Base-by-base conservation (phyloP, 1,140 invertebrate genomes). In the Campodea augens region DNA sequence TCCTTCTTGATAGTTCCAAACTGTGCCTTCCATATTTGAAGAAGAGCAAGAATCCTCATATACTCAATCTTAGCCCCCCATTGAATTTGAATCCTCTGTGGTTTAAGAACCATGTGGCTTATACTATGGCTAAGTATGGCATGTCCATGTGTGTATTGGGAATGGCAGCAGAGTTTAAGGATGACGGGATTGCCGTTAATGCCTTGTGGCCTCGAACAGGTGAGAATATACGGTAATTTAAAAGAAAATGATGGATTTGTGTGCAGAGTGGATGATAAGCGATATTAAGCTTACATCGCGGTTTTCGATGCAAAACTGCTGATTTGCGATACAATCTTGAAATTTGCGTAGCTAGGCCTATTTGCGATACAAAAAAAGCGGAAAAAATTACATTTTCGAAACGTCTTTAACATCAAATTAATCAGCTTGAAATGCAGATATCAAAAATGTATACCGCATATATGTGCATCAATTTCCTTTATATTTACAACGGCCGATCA, bases 101-200 rank as follows among this genome's bases (percentile, higher is more conserved):
- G 92, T 98, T 98, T 60, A 72, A 75, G 44, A 73, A 81, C 54
- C 85, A 98, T 67, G 79, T 95, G 41, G 91, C 90, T 1, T 98
- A 98, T 60, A 97, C 93, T 0, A 96, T 98, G 75, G 85, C 93
- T 1, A 98, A 98, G 57, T 98, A 93, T 59, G 93, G 93, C 18
- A 98, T 99, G 95, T 95, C 89, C 0, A 89, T 98, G 87, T 97
- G 91, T 65, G 89, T 87, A 1, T 65, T 98, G 12, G 92, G 95
- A 29, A 95, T 97, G 89, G 69, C 87, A 32, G 85, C 84, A 51
- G 95, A 98, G 66, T 66, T 75, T 15, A 77, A 73, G 54, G 61
- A 69, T 5, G 70, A 78, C 45, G 78, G 79, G 41, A 81, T 99
- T 51, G 90, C 81, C 32, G 91, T 98, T 0, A 99, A 99, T 68